Percentiles rank a stretch among this genome's conserved stretches.
These are phyloP conservation scores for Andrena chrysosceles DNA, from an alignment of 2,888 invertebrate genomes.

Conservation along the genomic window DNA sequence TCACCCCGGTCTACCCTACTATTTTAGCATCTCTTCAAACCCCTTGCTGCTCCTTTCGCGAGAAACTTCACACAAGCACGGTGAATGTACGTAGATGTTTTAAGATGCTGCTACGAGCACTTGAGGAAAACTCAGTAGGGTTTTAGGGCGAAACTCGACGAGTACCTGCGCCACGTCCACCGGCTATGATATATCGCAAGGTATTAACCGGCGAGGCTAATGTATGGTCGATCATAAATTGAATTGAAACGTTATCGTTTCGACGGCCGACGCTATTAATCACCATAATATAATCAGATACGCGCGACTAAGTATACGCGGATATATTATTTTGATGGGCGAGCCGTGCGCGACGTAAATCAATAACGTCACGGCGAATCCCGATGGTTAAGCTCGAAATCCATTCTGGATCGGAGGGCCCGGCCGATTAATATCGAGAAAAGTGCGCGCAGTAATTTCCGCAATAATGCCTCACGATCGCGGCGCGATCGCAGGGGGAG, in stretches of 20 bases:
- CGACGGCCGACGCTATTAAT: constrained; percentile 52
- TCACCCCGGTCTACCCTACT: neutral
- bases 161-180: neutral
- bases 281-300: constrained; percentile 60
- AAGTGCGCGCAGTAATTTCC: constrained; percentile 35
- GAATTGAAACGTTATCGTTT: constrained; percentile 65
- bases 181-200: constrained; percentile 37
- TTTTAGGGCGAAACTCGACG: constrained; percentile 28
- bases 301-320: constrained; percentile 50
- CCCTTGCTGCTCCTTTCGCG: neutral
- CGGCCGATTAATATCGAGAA: constrained; percentile 29
- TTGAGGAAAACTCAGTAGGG: neutral
- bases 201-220: constrained; percentile 48
- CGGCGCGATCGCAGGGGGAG: constrained; percentile 9
- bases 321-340: constrained; percentile 44
- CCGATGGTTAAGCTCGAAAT: constrained; percentile 3
- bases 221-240: constrained; percentile 61
- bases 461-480: constrained; percentile 19
- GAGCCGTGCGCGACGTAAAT: constrained; percentile 37
- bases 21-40: neutral
- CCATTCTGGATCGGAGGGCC: neutral
- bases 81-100: neutral
- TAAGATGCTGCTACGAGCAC: neutral
- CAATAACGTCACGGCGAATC: constrained; percentile 39
- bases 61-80: neutral